Evolutionary conservation across 2,888 invertebrate genomes (phyloP).

Genomic region (Melinaea menophilus): DNA sequence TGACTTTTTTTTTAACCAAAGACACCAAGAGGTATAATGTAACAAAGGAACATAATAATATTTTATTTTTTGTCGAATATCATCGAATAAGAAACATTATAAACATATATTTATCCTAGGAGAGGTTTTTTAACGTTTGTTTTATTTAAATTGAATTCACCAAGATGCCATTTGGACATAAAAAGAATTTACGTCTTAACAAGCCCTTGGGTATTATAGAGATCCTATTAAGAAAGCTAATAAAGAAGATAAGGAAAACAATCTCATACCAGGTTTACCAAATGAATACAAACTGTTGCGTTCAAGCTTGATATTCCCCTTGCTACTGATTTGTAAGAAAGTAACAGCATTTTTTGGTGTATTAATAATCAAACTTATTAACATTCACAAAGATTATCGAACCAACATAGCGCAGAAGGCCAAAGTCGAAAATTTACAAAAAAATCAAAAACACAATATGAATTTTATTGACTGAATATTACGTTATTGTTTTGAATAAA

Average conservation of each 20-base stretch:
- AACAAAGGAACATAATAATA: no score
- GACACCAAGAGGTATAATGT: no score
- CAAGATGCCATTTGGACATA: background rate
- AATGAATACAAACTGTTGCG: slow-evolving; percentile 18
- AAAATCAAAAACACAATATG: no score
- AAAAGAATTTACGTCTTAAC: slow-evolving; percentile 1
- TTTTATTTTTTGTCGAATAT: no score
- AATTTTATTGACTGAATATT: no score
- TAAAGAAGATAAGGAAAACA: slow-evolving; percentile 34
- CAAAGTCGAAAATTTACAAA: no score
- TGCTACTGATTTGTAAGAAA: slow-evolving; percentile 18
- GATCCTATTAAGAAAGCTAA: slow-evolving; percentile 29
- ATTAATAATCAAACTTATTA: background rate
- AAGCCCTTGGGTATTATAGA: slow-evolving; percentile 15
- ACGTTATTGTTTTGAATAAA: no score
- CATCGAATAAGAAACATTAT: no score
- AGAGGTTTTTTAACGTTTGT: background rate
- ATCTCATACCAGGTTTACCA: slow-evolving; percentile 21
- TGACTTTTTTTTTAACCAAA: no score
- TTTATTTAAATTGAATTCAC: slow-evolving; percentile 4
- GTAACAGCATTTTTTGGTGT: background rate
- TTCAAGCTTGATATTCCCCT: slow-evolving; percentile 17
- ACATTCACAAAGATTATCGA: no score
- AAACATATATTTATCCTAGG: background rate
- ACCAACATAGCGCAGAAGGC: no score